Evolutionary conservation across 1,140 invertebrate species (phyloP).

Genomic region (Temnothorax nylanderi): DNA sequence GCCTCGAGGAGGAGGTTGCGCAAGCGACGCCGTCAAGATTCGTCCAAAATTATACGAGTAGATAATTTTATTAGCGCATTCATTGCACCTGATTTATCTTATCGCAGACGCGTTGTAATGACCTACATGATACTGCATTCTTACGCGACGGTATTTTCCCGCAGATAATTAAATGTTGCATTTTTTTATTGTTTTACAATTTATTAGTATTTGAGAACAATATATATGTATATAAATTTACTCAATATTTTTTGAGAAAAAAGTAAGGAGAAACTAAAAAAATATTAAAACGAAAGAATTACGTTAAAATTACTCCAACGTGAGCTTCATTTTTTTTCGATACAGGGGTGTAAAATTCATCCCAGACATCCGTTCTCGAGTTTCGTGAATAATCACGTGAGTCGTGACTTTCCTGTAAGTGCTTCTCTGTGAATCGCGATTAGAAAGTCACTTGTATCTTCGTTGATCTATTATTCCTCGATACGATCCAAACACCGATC

Average conservation of each 20-base stretch:
- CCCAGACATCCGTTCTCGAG: no score
- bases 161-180: neutral
- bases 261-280: no score
- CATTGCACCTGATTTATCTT: neutral
- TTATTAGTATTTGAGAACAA: no score
- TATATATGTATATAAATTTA: no score
- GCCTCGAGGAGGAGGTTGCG: neutral
- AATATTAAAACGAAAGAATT: no score
- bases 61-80: neutral
- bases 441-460: neutral
- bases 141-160: neutral
- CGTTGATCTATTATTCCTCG: constrained; percentile 26
- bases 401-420: neutral
- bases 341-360: no score
- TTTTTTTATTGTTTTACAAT: no score
- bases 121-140: neutral
- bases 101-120: neutral
- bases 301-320: no score
- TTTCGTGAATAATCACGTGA: neutral
- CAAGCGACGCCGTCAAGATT: neutral
- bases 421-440: neutral
- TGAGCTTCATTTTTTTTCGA: no score
- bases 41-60: neutral
- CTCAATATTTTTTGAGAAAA: no score
- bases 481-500: neutral